Percentiles rank a stretch among this genome's conserved stretches.
phyloP scores from a whole-genome alignment of 2,888 invertebrate species.

The Polyploca ridens region DNA sequence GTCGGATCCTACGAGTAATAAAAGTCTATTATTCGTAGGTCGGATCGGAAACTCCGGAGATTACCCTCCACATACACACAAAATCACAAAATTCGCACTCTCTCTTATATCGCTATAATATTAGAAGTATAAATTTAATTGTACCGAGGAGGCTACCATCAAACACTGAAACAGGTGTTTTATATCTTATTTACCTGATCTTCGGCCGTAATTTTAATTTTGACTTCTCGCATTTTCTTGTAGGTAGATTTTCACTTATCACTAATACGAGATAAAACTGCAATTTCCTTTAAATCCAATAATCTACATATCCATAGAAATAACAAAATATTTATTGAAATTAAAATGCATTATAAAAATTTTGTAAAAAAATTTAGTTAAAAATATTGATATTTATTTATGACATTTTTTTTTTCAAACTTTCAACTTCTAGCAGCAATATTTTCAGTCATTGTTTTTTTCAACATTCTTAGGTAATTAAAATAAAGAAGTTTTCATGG shows the following conservation, averaged over 20 bases:
- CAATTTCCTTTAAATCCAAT: constrained; percentile 19
- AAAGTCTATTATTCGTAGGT: too few relatives aligned
- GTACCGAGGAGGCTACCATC: background rate
- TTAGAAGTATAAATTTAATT: too few relatives aligned
- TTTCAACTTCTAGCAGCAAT: background rate
- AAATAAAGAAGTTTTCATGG: too few relatives aligned
- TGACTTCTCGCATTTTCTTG: background rate
- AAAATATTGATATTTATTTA: constrained; percentile 13
- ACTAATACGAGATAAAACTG: constrained; percentile 10
- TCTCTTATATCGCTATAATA: too few relatives aligned
- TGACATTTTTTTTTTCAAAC: constrained; percentile 6
- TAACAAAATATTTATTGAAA: background rate
- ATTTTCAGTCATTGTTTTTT: background rate
- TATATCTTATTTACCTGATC: background rate
- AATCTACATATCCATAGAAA: background rate
- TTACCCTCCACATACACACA: too few relatives aligned
- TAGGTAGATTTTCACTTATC: background rate
- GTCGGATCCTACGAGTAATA: too few relatives aligned
- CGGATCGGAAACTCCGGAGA: too few relatives aligned
- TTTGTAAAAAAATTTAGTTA: constrained; percentile 24
- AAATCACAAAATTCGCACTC: too few relatives aligned
- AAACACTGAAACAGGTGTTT: background rate
- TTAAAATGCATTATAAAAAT: constrained; percentile 21
- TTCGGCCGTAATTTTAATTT: background rate
- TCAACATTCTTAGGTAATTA: background rate